These are phyloP conservation scores for Lithophane ornitopus DNA, from an alignment of 2,888 invertebrate species.

Conservation along the genomic window DNA sequence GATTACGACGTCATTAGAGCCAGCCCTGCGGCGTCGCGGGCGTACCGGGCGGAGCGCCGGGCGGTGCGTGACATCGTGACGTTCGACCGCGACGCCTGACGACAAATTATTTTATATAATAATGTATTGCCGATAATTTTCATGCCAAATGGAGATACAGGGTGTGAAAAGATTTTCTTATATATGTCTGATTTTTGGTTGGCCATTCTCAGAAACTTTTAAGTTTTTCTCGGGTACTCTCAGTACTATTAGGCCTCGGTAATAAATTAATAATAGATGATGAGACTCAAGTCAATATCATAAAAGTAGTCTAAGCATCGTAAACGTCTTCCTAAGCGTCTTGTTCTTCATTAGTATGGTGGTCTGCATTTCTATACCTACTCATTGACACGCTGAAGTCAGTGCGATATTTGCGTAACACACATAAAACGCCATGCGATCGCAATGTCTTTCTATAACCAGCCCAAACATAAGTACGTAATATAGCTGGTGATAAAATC, in stretches of 20 bases:
- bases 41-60: slow-evolving; percentile 44
- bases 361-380: background rate
- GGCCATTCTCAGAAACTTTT: background rate
- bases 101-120: slow-evolving; percentile 84
- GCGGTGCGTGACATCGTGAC: slow-evolving; percentile 83
- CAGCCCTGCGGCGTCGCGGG: slow-evolving; percentile 65
- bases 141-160: slow-evolving; percentile 61
- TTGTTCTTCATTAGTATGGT: background rate
- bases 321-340: too few relatives aligned
- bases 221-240: background rate
- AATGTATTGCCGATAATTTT: slow-evolving; percentile 84
- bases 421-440: background rate
- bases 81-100: slow-evolving; percentile 75
- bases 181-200: background rate
- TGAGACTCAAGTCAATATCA: background rate
- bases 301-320: too few relatives aligned
- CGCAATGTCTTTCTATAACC: background rate
- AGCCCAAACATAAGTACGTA: background rate
- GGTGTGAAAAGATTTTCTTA: slow-evolving; percentile 21
- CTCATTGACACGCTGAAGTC: background rate
- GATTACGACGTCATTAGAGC: slow-evolving; percentile 63
- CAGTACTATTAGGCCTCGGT: background rate
- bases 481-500: background rate
- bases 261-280: too few relatives aligned
- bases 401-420: background rate